Evolutionary conservation across 2,797 vertebrate species (phyloP), one percentile per base, ranked within the genome.

Genomic region (Melanotaenia trifasciata): DNA sequence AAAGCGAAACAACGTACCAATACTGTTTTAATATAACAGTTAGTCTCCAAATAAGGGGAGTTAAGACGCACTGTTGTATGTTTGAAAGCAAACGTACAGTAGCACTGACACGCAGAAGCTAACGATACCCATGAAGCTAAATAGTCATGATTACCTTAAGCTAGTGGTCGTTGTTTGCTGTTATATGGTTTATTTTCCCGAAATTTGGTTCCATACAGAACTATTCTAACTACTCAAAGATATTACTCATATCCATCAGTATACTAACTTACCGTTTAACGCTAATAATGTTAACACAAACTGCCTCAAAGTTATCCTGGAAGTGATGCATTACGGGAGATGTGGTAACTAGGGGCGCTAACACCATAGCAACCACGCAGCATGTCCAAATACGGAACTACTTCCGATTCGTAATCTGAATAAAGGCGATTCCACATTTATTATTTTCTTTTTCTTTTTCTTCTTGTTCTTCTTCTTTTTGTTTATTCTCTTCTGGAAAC

Each of bases 331-430:
- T 93, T 84, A 33, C 93, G 93, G 92, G 92, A 10, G 40, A 83
- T 51, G 54, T 67, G 69, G 92, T 94, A 90, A 92, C 94, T 53
- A 94, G 54, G 86, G 91, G 81, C 87, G 90, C 92, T 74, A 70
- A 56, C 35, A 12, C 0, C 88, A 50, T 92, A 84, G 85, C 88
- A 93, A 94, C 92, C 60, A 35, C 1, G 33, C 2, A 0, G 3
- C 1, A 9, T 36, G 10, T 51, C 58, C 36, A 73, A 62, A 64
- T 30, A 70, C 14, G 38, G 38, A 40, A 14, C 12, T 12, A 40
- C 13, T 30, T 30, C 30, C 30, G 30, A 30, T 3, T 30, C 30
- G 30, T 30, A 30, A 30, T 30, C 30, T 30, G 30, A 30, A 30
- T 3, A 3, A 30, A 5, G 30, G 30, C 30, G 30, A 30, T 30